A percentile compares a stretch with the other conserved stretches of the same genome.
Evolutionary conservation across 2,113 vertebrate genomes (phyloP).

Genomic region (Dicrurus megarhynchus): DNA sequence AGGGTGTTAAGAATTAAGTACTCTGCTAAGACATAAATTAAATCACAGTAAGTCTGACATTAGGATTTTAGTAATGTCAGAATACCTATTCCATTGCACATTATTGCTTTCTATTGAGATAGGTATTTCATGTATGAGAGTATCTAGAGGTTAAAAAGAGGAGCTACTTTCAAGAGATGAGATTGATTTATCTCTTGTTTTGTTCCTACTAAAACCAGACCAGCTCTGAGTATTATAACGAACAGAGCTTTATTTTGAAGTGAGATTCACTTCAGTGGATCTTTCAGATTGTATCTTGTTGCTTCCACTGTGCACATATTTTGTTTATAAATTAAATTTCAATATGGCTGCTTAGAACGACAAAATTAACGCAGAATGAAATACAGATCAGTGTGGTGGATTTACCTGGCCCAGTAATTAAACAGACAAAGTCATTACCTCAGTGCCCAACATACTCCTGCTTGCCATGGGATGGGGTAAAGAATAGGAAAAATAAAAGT

Average conservation of each 20-base stretch:
- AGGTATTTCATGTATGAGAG: not conserved
- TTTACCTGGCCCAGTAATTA: not conserved
- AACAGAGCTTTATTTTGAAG: not conserved
- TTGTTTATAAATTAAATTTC: not conserved
- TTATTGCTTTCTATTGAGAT: not conserved
- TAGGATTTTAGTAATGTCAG: not conserved
- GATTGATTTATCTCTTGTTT: not conserved
- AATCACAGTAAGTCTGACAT: not conserved
- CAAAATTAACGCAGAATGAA: not conserved
- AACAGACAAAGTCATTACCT: not conserved
- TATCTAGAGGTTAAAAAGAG: not conserved
- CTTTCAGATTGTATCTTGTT: not conserved
- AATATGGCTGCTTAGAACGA: not conserved
- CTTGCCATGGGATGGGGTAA: fast-evolving
- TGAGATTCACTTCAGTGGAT: not conserved
- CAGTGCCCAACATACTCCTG: fast-evolving
- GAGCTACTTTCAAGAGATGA: not conserved
- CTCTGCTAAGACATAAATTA: not conserved
- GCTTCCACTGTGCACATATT: not conserved
- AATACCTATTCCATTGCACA: not conserved
- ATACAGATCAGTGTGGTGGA: not conserved
- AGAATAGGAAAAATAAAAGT: not conserved
- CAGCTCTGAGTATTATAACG: not conserved
- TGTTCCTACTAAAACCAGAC: not conserved
- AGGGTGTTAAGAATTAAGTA: not conserved